phyloP scores from a whole-genome alignment of 2,797 vertebrate genomes.

The Gambelia wislizenii region DNA sequence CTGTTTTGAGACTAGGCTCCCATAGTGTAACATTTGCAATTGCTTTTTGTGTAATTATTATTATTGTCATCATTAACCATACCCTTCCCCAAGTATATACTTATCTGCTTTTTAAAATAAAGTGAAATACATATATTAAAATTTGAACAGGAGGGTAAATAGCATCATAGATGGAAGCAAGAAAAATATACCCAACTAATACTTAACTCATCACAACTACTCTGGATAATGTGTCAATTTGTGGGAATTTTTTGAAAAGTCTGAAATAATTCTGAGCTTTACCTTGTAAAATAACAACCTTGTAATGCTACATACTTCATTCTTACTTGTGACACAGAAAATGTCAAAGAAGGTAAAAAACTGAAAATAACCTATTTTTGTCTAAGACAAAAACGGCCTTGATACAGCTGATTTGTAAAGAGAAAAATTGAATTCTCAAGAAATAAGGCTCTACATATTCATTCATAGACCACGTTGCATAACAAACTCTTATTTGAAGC shows the following conservation, averaged over 20 bases:
- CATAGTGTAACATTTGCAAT: conserved; percentile 3
- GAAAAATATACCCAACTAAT: conserved; percentile 12
- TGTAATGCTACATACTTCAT: not conserved
- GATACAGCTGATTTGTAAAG: not conserved
- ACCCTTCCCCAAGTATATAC: not conserved
- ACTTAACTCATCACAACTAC: conserved; percentile 21
- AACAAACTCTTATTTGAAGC: not conserved
- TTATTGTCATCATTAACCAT: conserved; percentile 25
- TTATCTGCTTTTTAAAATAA: conserved; percentile 30
- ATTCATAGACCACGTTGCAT: not conserved
- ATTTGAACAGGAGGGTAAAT: not conserved
- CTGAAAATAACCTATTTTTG: not conserved
- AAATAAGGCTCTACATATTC: not conserved
- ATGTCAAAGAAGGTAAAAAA: not conserved
- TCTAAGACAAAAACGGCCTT: not conserved
- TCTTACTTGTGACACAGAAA: not conserved
- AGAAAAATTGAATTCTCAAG: not conserved
- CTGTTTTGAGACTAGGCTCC: not conserved
- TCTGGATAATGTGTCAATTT: not conserved
- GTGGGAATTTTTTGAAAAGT: not conserved
- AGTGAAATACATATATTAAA: conserved; percentile 5
- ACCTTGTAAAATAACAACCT: conserved; percentile 23
- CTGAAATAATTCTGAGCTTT: conserved; percentile 24
- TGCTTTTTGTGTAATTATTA: conserved; percentile 16
- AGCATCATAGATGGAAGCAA: not conserved